Conservation (phyloP, 1,140 invertebrate species). For the Stratiolaelaps scimitus region DNA sequence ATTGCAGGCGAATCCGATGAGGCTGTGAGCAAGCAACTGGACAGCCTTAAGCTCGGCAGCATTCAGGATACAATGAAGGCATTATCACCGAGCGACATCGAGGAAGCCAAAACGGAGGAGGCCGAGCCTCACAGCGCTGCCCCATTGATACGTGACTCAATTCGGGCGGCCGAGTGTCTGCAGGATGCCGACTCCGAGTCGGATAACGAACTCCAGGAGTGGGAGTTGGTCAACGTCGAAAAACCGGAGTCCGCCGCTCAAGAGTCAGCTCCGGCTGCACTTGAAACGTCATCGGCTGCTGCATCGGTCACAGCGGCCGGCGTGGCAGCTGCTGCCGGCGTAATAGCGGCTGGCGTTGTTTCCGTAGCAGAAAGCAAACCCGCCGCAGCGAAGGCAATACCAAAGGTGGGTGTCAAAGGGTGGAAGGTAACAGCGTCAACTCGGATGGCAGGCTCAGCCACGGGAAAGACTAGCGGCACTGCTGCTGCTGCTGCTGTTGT, state of each 20-base stretch:
- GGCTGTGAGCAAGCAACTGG: too few relatives aligned
- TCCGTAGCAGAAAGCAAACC: background rate
- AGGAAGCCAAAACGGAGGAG: background rate
- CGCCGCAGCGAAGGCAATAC: background rate
- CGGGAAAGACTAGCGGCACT: background rate
- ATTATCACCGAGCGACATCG: background rate
- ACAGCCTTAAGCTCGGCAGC: too few relatives aligned
- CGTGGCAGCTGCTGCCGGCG: background rate
- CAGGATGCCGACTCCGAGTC: background rate
- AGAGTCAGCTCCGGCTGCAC: background rate
- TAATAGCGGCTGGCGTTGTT: too few relatives aligned
- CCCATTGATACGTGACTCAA: background rate
- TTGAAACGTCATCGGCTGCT: background rate
- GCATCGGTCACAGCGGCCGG: background rate
- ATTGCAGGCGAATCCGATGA: too few relatives aligned
- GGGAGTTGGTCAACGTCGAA: background rate
- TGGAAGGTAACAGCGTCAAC: too few relatives aligned
- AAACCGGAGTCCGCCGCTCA: background rate
- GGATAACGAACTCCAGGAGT: slow-evolving; percentile 3
- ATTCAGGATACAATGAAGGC: background rate
- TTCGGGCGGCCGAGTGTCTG: background rate
- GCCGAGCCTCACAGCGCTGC: too few relatives aligned
- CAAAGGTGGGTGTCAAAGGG: background rate
- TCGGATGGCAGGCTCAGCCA: too few relatives aligned
- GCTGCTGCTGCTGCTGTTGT: background rate